Base-by-base conservation (phyloP, 2,797 vertebrate species). In the Chromobotia macracanthus region DNA sequence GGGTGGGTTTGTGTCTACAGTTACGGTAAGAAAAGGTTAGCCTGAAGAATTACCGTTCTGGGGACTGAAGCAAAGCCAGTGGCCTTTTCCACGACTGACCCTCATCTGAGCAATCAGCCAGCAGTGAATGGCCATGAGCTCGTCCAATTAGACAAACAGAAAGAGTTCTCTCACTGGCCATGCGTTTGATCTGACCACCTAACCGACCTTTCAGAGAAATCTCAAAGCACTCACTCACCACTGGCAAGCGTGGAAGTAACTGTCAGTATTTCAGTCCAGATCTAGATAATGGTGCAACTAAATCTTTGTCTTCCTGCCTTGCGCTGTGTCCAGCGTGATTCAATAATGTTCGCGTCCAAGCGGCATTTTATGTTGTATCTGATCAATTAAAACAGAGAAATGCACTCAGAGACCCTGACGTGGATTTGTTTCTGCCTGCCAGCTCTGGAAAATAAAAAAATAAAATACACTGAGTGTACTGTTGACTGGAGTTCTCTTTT, bases 21-120 rank as follows among this genome's bases (percentile, higher is more conserved):
- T 80, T 80, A 76, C 48, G 11, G 76, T 67, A 73, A 73, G 71
- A 76, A 75, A 84, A 86, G 84, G 82, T 86, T 86, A 84, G 63
- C 41, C 56, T 53, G 81, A 82, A 82, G 50, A 79, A 82, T 84
- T 79, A 73, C 75, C 55, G 71, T 41, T 75, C 77, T 35, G 1
- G 13, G 28, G 28, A 71, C 72, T 77, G 55, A 61, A 72, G 48
- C 61, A 68, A 48, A 78, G 65, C 78, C 50, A 80, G 44, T 80
- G 82, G 74, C 84, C 82, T 82, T 84, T 86, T 79, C 56, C 53
- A 44, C 63, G 60, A 46, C 25, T 56, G 76, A 65, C 69, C 64
- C 16, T 56, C 74, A 80, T 58, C 53, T 65, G 38, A 72, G 73
- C 60, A 60, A 58, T 78, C n/a, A 70, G 48, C 41, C 28, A 23